A percentile compares a stretch with the other conserved stretches of the same genome.
Conservation (phyloP, 35 echinoderm and acorn worm species). For the Lytechinus variegatus region DNA sequence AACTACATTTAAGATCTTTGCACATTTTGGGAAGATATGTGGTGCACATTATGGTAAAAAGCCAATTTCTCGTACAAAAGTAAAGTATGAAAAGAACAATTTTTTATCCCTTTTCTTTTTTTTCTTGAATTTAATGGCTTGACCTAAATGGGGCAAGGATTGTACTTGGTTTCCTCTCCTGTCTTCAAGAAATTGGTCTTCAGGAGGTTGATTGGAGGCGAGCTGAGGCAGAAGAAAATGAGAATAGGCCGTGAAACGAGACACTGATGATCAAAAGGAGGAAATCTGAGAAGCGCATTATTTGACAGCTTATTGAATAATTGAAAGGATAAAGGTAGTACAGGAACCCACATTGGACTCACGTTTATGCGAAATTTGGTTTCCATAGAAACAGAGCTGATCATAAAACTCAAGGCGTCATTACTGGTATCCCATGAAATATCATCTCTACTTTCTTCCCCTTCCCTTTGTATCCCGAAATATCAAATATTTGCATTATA, state of each 20-base stretch:
- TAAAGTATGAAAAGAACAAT: neutral
- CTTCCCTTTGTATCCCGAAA: neutral
- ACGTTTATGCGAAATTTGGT: neutral
- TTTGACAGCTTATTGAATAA: conserved; percentile 6
- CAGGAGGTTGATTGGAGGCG: neutral
- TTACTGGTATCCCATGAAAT: neutral
- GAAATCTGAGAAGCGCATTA: conserved; percentile 18
- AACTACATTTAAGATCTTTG: no score
- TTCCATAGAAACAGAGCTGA: neutral
- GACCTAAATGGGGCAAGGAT: neutral
- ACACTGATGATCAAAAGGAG: conserved; percentile 3
- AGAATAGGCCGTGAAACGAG: neutral
- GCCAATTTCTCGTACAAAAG: neutral
- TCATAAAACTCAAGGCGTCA: neutral
- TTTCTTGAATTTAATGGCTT: neutral
- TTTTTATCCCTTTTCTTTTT: neutral
- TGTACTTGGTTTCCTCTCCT: neutral
- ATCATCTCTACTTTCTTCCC: neutral
- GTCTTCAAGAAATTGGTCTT: neutral
- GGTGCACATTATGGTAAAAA: no score
- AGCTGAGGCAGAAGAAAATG: neutral
- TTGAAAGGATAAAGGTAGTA: neutral
- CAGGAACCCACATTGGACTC: neutral
- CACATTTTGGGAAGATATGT: no score
- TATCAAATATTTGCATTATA: neutral